phyloP scores from a whole-genome alignment of 2,797 vertebrate genomes.

The Cetoscarus ocellatus region DNA sequence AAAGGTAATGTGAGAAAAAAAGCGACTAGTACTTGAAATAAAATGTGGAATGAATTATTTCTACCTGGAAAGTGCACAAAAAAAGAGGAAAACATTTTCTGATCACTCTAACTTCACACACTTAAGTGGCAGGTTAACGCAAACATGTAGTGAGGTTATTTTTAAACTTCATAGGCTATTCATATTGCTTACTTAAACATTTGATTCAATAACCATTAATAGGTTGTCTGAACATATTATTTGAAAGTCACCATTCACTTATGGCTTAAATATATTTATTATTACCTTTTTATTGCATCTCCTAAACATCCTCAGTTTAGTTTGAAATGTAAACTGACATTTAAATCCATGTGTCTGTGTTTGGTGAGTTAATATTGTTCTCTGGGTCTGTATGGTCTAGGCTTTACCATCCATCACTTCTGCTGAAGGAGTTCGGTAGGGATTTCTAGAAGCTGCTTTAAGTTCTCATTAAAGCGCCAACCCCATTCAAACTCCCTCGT shows the following conservation, averaged over 20 bases:
- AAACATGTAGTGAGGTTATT: no score
- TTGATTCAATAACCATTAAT: slow-evolving; percentile 5
- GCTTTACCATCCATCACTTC: slow-evolving; percentile 51
- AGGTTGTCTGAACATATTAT: neutral
- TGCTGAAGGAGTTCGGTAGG: slow-evolving; percentile 31
- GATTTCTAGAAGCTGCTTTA: slow-evolving; percentile 56
- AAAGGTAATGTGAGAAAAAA: neutral
- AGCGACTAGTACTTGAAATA: neutral
- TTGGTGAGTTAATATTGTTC: slow-evolving; percentile 9
- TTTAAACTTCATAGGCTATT: no score
- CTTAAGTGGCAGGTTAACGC: no score
- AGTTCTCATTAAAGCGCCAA: slow-evolving; percentile 63
- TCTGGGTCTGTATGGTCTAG: slow-evolving; percentile 19
- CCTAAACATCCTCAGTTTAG: slow-evolving; percentile 10
- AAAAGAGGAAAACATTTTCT: neutral
- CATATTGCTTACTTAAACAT: neutral
- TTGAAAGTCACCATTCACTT: no score
- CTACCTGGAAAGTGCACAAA: no score
- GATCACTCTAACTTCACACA: no score
- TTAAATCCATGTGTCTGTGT: neutral
- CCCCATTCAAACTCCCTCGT: slow-evolving; percentile 42
- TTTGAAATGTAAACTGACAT: neutral
- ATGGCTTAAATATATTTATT: neutral
- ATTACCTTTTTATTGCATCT: neutral
- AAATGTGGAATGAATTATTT: no score